Percentiles rank a stretch among this genome's conserved stretches.
Conservation (phyloP, 2,113 vertebrate species). For the Ursus arctos region DNA sequence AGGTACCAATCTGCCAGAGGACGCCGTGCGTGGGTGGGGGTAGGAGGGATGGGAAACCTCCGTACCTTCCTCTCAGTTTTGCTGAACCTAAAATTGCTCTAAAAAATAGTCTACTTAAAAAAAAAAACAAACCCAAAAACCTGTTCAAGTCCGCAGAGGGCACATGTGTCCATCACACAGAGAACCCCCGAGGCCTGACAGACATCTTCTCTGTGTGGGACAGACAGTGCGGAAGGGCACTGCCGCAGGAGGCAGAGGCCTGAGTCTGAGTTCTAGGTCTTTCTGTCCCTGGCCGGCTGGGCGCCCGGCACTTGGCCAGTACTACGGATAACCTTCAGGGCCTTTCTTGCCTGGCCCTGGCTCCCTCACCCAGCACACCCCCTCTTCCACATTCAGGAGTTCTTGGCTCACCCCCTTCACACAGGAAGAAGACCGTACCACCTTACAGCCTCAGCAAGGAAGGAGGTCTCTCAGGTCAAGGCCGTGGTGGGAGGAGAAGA, state of each 20-base stretch:
- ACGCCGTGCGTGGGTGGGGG: background rate
- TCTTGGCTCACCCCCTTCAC: background rate
- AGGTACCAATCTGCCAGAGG: rapidly evolving
- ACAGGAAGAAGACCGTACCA: background rate
- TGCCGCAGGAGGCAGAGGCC: background rate
- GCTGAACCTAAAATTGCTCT: background rate
- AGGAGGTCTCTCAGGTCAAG: background rate
- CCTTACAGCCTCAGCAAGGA: background rate
- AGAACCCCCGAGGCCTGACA: background rate
- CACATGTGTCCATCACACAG: background rate
- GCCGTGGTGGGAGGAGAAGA: background rate
- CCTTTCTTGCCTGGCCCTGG: background rate
- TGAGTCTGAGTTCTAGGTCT: background rate
- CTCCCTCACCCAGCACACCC: background rate
- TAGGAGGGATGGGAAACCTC: background rate
- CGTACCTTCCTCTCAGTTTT: background rate
- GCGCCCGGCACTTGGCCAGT: background rate
- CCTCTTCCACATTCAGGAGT: background rate
- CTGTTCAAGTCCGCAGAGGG: background rate
- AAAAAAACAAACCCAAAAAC: background rate
- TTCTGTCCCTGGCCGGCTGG: background rate
- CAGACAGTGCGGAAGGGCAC: background rate
- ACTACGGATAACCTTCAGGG: background rate
- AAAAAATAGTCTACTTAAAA: background rate
- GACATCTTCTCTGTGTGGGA: background rate